These are phyloP conservation scores for Galeopsomyia nigrocyanea DNA, from an alignment of 2,888 invertebrate species.

Conservation along the genomic window DNA sequence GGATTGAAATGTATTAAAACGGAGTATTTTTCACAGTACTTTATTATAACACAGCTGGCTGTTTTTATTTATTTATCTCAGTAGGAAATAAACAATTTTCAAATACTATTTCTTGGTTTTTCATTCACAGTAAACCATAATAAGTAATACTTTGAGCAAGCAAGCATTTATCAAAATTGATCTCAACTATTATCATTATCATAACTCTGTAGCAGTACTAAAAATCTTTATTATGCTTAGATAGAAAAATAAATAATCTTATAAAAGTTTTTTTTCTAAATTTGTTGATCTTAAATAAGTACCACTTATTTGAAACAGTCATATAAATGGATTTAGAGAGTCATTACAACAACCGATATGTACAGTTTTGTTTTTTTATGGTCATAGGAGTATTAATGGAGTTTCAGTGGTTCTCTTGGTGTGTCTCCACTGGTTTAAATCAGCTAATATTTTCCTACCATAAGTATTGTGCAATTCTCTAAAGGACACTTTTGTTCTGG, in stretches of 20 bases:
- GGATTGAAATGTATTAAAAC: slow-evolving; percentile 35
- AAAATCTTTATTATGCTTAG: not conserved
- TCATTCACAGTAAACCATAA: slow-evolving; percentile 8
- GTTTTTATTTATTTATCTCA: slow-evolving; percentile 48
- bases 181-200: slow-evolving; percentile 24
- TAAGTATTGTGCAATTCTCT: slow-evolving; percentile 79
- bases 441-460: slow-evolving; percentile 77
- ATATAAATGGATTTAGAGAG: slow-evolving; percentile 36
- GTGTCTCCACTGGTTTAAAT: slow-evolving; percentile 79
- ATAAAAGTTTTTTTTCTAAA: slow-evolving; percentile 15
- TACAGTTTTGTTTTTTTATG: slow-evolving; percentile 29
- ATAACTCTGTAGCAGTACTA: slow-evolving; percentile 15
- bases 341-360: slow-evolving; percentile 14
- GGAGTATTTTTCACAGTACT: slow-evolving; percentile 41
- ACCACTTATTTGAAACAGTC: slow-evolving; percentile 35
- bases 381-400: slow-evolving; percentile 70
- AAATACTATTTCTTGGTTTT: slow-evolving; percentile 20
- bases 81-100: slow-evolving; percentile 42
- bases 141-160: slow-evolving; percentile 35
- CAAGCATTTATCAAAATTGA: slow-evolving; percentile 9
- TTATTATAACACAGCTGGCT: slow-evolving; percentile 49
- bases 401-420: slow-evolving; percentile 65
- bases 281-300: slow-evolving; percentile 24
- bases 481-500: slow-evolving; percentile 74
- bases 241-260: slow-evolving; percentile 44